A percentile compares a stretch with the other conserved stretches of the same genome.
These are phyloP conservation scores for Lasioglossum morio DNA, from an alignment of 2,888 invertebrate genomes.

Conservation along the genomic window DNA sequence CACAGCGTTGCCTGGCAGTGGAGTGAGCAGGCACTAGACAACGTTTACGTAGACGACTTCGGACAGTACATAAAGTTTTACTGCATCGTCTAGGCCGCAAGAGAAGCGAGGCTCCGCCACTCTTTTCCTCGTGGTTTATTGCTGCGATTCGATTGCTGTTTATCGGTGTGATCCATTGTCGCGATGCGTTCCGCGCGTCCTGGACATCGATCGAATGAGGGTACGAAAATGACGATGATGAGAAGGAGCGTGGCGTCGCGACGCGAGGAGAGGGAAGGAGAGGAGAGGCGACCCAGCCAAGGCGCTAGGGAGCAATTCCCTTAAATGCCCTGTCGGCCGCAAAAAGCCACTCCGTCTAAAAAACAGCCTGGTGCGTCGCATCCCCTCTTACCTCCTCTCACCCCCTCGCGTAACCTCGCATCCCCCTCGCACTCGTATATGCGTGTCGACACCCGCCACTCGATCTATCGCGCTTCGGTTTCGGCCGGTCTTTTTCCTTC, in stretches of 20 bases:
- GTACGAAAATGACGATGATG: constrained; percentile 21
- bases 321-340: constrained; percentile 83
- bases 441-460: constrained; percentile 73
- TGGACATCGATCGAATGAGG: background rate
- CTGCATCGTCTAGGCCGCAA: background rate
- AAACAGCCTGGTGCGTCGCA: constrained; percentile 74
- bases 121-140: background rate
- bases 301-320: constrained; percentile 83
- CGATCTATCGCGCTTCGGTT: constrained; percentile 49
- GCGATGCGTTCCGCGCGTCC: background rate
- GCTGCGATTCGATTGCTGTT: background rate
- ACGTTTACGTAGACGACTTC: too few relatives aligned
- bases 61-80: too few relatives aligned
- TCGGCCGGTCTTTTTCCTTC: constrained; percentile 65
- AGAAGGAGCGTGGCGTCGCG: background rate
- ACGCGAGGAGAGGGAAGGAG: too few relatives aligned
- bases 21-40: too few relatives aligned
- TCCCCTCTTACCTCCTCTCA: constrained; percentile 54
- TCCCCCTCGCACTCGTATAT: constrained; percentile 37
- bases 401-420: constrained; percentile 57
- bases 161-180: background rate
- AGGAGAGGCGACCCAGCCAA: constrained; percentile 46
- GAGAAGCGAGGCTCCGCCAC: too few relatives aligned
- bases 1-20: too few relatives aligned
- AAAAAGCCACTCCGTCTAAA: constrained; percentile 83